These are phyloP conservation scores for Melinaea menophilus DNA, from an alignment of 2,888 invertebrate species.

Conservation along the genomic window DNA sequence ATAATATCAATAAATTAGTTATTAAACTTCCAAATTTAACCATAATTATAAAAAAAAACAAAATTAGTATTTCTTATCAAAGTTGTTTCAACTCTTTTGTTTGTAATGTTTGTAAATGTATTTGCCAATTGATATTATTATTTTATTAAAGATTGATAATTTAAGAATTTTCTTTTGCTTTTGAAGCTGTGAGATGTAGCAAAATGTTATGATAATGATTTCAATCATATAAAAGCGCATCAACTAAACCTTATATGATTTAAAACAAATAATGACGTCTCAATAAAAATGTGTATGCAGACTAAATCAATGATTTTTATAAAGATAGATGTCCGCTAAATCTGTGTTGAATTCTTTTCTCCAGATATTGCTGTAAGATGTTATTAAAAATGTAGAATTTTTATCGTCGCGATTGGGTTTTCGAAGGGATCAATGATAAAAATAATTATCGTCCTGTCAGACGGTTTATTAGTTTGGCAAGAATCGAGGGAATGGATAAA, in stretches of 20 bases:
- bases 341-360: neutral
- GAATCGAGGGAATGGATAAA: too few relatives aligned
- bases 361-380: neutral
- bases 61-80: constrained; percentile 17
- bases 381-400: neutral
- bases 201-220: too few relatives aligned
- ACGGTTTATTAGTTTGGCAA: too few relatives aligned
- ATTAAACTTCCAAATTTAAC: neutral
- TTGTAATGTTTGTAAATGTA: neutral
- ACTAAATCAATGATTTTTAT: too few relatives aligned
- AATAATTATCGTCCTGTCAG: too few relatives aligned
- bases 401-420: too few relatives aligned
- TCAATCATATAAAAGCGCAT: too few relatives aligned
- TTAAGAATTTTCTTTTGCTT: constrained; percentile 1
- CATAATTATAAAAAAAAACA: constrained; percentile 6
- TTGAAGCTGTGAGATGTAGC: neutral
- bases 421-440: too few relatives aligned
- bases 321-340: too few relatives aligned
- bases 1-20: neutral
- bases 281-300: too few relatives aligned
- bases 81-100: constrained; percentile 21
- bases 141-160: neutral
- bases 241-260: too few relatives aligned
- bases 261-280: too few relatives aligned
- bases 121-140: constrained; percentile 15